Base-by-base conservation (phyloP, 2,797 vertebrate species). In the Chloroceryle amazona region DNA sequence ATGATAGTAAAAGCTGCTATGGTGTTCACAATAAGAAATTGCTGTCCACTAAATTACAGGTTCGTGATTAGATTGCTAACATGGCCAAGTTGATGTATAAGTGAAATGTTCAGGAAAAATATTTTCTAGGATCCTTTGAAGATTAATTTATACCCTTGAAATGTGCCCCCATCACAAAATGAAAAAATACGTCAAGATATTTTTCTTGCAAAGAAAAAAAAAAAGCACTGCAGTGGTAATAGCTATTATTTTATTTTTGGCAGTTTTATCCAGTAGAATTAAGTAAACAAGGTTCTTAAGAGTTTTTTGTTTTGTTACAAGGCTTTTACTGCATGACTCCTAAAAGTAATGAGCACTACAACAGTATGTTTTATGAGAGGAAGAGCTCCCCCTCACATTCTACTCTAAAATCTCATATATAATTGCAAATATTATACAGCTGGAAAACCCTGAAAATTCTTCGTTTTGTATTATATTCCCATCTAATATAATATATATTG, bases 41-140 rank as follows among this genome's bases (percentile, higher is more conserved):
- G 98, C 98, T 98, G 98, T 97, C 93, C 96, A 85, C 98, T 98
- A 97, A 98, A 98, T 98, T 98, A 98, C 97, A 98, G 98, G 98
- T 97, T 97, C 98, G 97, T 98, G 98, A 98, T 98, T 98, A 98
- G 97, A 98, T 98, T 98, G 98, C 96, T 98, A 98, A 97, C 98
- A 97, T 89, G 89, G 97, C 96, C 96, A 98, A 97, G 97, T 98
- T 98, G 97, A 98, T 98, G 97, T 97, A 97, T 98, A 97, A 93
- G 95, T 97, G 97, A 97, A 97, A 97, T 97, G 96, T 96, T 97
- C 89, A 75, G 94, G 96, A 95, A 96, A 96, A 93, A 97, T 98
- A 97, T 95, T 98, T 94, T 96, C 96, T 91, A 96, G 96, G 94
- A 96, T 96, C 93, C 95, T 97, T 79, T 96, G 96, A 98, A 98